A percentile compares a stretch with the other conserved stretches of the same genome.
phyloP scores from a whole-genome alignment of 1,140 invertebrate genomes.

The Drosophila nikananu region DNA sequence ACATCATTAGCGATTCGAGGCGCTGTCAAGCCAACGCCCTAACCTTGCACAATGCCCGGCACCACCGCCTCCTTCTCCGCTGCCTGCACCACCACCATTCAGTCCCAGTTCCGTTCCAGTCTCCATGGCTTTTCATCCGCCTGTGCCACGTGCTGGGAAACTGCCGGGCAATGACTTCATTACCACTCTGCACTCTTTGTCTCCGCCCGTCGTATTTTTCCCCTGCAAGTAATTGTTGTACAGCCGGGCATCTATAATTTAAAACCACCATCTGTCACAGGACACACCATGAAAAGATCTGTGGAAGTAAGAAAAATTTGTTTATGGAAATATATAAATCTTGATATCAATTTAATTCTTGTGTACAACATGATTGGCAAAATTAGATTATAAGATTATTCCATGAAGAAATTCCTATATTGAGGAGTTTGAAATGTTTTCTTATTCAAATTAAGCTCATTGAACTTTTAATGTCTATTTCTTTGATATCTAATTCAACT shows the following conservation, averaged over 20 bases:
- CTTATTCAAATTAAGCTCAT: background rate
- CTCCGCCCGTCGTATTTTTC: constrained; percentile 4
- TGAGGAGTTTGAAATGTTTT: background rate
- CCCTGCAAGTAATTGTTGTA: constrained; percentile 38
- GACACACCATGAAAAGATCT: background rate
- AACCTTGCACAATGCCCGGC: constrained; percentile 69
- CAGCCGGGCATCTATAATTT: constrained; percentile 17
- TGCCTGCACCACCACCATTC: constrained; percentile 1
- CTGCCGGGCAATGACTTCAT: constrained; percentile 75
- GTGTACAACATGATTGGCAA: background rate
- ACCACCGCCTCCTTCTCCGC: background rate
- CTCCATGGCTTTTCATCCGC: constrained; percentile 19
- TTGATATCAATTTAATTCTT: background rate
- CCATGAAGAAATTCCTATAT: background rate
- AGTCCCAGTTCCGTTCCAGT: constrained; percentile 12
- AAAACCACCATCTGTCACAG: constrained; percentile 17
- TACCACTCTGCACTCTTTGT: constrained; percentile 65
- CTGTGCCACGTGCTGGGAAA: constrained; percentile 63
- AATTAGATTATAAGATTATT: background rate
- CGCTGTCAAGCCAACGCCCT: constrained; percentile 67
- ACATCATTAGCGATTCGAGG: constrained; percentile 60
- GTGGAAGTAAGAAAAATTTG: background rate
- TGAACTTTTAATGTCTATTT: background rate
- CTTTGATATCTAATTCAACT: background rate
- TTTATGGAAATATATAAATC: background rate